A percentile compares a stretch with the other conserved stretches of the same genome.
phyloP scores from a whole-genome alignment of 2,797 vertebrate species.

The Sebastes minor region DNA sequence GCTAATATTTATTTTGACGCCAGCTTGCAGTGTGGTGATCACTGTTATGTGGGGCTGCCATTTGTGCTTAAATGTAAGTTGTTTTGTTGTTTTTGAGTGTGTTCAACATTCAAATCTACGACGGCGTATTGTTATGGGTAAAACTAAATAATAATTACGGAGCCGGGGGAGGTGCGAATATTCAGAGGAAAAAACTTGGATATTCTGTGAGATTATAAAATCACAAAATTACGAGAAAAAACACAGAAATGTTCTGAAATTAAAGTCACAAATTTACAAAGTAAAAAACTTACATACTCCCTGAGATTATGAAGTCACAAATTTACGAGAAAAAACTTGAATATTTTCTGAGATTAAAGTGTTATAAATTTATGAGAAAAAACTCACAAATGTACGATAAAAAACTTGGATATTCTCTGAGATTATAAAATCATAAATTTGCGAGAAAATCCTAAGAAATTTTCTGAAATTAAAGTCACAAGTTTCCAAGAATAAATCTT shows the following conservation, averaged over 20 bases:
- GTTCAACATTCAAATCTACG: not conserved
- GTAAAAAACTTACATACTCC: not conserved
- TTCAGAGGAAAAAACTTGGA: not conserved
- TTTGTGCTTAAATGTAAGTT: conserved; percentile 96
- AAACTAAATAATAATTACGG: not conserved
- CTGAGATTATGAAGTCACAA: not conserved
- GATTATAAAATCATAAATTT: too few relatives aligned
- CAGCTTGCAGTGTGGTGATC: conserved; percentile 93
- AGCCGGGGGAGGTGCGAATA: too few relatives aligned
- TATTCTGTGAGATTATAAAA: not conserved
- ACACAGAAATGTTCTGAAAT: not conserved
- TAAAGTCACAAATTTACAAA: not conserved
- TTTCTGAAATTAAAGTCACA: too few relatives aligned
- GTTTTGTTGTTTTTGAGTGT: not conserved
- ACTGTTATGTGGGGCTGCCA: conserved; percentile 95
- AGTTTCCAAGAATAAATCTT: too few relatives aligned
- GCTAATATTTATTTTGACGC: conserved; percentile 99
- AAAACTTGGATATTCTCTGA: too few relatives aligned
- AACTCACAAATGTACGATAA: too few relatives aligned
- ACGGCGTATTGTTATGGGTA: not conserved
- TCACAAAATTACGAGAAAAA: too few relatives aligned
- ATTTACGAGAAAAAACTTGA: too few relatives aligned
- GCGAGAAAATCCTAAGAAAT: too few relatives aligned
- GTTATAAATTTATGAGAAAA: too few relatives aligned
- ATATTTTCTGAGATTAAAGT: too few relatives aligned